Evolutionary conservation across 1,140 invertebrate species (phyloP).

Genomic region (Trissolcus basalis): DNA sequence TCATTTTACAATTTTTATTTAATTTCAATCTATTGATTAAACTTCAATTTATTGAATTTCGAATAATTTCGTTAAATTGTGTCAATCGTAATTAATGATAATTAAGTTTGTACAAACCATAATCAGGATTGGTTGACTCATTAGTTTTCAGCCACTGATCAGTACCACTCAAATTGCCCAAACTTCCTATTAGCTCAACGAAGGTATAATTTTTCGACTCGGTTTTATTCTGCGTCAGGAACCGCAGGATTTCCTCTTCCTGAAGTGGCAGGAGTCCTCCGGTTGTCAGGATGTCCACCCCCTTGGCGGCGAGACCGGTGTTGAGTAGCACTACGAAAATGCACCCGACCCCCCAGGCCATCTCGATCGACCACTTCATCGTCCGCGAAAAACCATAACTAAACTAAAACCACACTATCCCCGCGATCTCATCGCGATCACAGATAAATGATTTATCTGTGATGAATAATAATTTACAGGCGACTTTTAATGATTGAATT

Average conservation of each 20-base stretch:
- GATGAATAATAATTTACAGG: too few species aligned
- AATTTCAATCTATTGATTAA: too few species aligned
- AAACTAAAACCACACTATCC: constrained; percentile 4
- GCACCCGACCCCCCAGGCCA: constrained; percentile 37
- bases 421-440: not conserved
- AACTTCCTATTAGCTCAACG: constrained; percentile 50
- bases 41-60: constrained; percentile 1
- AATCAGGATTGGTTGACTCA: constrained; percentile 53
- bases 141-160: constrained; percentile 14
- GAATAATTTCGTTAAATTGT: too few species aligned
- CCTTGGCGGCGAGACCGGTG: constrained; percentile 25
- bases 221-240: constrained; percentile 59
- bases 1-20: too few species aligned
- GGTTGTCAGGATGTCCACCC: constrained; percentile 52
- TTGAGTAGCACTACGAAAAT: constrained; percentile 31
- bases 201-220: constrained; percentile 62
- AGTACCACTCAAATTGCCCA: constrained; percentile 19
- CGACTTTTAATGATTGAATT: too few species aligned
- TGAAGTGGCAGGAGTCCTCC: constrained; percentile 47
- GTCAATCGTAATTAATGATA: too few species aligned
- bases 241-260: constrained; percentile 62
- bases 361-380: constrained; percentile 29
- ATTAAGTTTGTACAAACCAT: constrained; percentile 59
- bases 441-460: not conserved
- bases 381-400: constrained; percentile 21